Evolutionary conservation across 2,797 vertebrate species (phyloP), one percentile per base, ranked within the genome.

Genomic region (Notolabrus celidotus): DNA sequence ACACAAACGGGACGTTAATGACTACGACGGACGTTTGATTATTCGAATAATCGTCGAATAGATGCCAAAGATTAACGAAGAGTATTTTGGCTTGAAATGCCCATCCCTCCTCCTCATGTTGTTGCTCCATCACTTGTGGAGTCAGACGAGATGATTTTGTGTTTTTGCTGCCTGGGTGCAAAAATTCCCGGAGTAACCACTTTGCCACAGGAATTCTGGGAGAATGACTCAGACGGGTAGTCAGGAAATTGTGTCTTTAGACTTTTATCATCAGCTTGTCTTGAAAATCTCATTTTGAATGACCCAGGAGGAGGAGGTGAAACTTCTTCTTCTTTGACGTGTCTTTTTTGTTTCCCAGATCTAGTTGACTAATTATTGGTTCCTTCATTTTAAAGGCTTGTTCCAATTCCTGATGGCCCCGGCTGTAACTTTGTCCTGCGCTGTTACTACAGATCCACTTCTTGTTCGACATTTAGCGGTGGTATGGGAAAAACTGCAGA

Each of bases 141-240:
- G 61, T 56, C 47, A 50, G 51, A 64, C 46, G 55, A 62, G 63
- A 69, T 62, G 62, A 47, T 38, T 31, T 61, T 65, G 34, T 67
- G 43, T 59, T 39, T 63, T 61, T 2, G 20, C 49, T 5, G 5
- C 45, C 25, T 54, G 29, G 73, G 63, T 68, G 57, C 63, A 80
- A 71, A 52, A 31, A 56, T 57, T 71, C 8, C 27, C 41, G 25
- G 34, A 43, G 39, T 74, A 80, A 29, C 39, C 19, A 0, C 51
- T 15, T 16, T 15, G 38, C 74, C 79, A 75, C 74, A 78, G 62
- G 59, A 83, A 74, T 67, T 55, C 64, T 65, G 74, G 42, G 68
- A 52, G 72, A 79, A 74, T 67, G 19, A 60, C 59, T 47, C 23
- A 65, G 15, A 29, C 64, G 58, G 34, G 59, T 42, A 65, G 58